Evolutionary conservation across 2,113 vertebrate species (phyloP).

Genomic region (Microtus montanus): DNA sequence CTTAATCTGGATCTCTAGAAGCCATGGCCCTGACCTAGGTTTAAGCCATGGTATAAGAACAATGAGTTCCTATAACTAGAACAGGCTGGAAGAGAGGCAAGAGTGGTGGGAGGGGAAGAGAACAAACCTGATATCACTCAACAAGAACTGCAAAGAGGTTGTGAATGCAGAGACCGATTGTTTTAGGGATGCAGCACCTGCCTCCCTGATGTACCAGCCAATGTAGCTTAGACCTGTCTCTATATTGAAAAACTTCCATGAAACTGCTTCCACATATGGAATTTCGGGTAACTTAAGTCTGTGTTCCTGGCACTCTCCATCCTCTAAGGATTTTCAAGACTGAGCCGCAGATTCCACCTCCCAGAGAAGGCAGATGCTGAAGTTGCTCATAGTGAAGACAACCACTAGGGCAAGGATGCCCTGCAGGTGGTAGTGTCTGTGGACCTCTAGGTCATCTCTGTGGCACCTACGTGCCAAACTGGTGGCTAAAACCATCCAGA

Average conservation of each 20-base stretch:
- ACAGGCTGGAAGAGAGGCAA: not conserved
- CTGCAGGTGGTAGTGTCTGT: not conserved
- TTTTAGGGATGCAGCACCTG: not conserved
- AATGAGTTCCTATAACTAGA: not conserved
- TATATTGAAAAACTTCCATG: not conserved
- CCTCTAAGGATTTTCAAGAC: not conserved
- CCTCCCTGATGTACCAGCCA: not conserved
- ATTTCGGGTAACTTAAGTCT: not conserved
- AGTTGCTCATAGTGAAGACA: not conserved
- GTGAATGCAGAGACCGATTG: not conserved
- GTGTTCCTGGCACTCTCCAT: not conserved
- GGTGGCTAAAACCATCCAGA: not conserved
- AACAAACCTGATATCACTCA: not conserved
- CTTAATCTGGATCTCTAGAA: not conserved
- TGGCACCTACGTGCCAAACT: not conserved
- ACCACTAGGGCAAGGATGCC: not conserved
- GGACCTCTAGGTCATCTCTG: not conserved
- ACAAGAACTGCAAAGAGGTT: not conserved
- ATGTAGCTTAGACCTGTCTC: not conserved
- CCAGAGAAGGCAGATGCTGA: not conserved
- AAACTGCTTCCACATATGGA: not conserved
- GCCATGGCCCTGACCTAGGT: not conserved
- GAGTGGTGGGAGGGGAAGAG: not conserved
- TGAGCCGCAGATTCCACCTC: not conserved
- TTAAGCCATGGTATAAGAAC: not conserved